phyloP scores from a whole-genome alignment of 92 coral and sea anemone genomes.

The Virgularia gustaviana region DNA sequence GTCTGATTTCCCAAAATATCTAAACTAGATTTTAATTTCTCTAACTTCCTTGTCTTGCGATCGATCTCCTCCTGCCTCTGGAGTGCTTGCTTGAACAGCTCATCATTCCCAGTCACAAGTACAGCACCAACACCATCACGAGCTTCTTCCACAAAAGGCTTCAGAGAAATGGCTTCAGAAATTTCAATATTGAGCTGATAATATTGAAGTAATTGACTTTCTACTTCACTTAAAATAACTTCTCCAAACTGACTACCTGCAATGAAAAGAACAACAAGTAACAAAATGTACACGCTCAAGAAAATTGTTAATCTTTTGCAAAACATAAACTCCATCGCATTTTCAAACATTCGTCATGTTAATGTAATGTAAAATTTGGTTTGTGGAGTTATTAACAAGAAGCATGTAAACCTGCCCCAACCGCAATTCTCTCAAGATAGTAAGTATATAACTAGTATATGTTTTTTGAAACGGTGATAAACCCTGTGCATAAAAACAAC shows the following conservation, averaged over 20 bases:
- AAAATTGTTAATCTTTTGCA: no score
- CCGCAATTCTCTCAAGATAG: no score
- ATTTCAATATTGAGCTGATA: slow-evolving; percentile 10
- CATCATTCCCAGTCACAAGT: slow-evolving; percentile 23
- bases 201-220: neutral
- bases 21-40: slow-evolving; percentile 12
- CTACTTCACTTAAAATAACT: neutral
- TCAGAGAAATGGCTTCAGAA: slow-evolving; percentile 6
- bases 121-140: slow-evolving; percentile 24
- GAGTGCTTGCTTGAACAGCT: slow-evolving; percentile 22
- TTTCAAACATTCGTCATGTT: no score
- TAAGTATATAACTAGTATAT: no score
- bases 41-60: slow-evolving; percentile 1
- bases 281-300: no score
- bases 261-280: no score
- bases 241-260: slow-evolving; percentile 21
- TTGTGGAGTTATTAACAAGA: no score
- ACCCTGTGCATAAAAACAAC: no score
- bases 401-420: no score
- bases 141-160: slow-evolving; percentile 29
- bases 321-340: no score
- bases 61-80: slow-evolving; percentile 9
- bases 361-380: no score
- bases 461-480: no score
- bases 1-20: neutral